Conservation (phyloP, 2,113 vertebrate genomes). For the Cyanistes caeruleus region DNA sequence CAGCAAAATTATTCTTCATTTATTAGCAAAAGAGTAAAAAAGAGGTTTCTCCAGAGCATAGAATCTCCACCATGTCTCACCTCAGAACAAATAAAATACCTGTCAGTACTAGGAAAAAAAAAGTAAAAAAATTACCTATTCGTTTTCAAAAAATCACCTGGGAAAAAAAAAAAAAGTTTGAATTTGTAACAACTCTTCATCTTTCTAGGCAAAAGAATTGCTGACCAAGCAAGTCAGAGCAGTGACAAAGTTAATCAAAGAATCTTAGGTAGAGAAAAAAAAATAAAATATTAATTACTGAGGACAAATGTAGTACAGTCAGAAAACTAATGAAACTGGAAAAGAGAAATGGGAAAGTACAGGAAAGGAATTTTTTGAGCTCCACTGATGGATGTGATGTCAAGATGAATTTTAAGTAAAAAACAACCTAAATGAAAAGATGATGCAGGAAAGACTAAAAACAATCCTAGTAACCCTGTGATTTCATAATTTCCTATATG, state of each 20-base stretch:
- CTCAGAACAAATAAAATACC: neutral
- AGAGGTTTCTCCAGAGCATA: neutral
- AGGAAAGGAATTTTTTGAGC: neutral
- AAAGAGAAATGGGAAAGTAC: neutral
- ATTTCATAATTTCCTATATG: neutral
- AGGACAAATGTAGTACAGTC: neutral
- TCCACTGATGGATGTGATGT: neutral
- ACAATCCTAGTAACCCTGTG: neutral
- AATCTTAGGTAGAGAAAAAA: neutral
- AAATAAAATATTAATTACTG: neutral
- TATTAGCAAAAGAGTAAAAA: neutral
- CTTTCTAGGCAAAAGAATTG: neutral
- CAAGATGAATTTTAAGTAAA: neutral
- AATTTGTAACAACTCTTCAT: neutral
- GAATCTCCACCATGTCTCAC: neutral
- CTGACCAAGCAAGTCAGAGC: neutral
- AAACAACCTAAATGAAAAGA: neutral
- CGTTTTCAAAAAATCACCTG: neutral
- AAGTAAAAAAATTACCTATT: neutral
- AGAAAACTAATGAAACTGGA: neutral
- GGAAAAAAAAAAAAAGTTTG: neutral
- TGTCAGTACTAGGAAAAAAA: neutral
- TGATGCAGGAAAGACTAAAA: neutral
- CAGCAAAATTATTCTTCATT: neutral
- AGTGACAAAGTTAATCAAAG: neutral